These are phyloP conservation scores for Leptinotarsa juncta DNA, from an alignment of 2,888 invertebrate genomes.

Conservation along the genomic window DNA sequence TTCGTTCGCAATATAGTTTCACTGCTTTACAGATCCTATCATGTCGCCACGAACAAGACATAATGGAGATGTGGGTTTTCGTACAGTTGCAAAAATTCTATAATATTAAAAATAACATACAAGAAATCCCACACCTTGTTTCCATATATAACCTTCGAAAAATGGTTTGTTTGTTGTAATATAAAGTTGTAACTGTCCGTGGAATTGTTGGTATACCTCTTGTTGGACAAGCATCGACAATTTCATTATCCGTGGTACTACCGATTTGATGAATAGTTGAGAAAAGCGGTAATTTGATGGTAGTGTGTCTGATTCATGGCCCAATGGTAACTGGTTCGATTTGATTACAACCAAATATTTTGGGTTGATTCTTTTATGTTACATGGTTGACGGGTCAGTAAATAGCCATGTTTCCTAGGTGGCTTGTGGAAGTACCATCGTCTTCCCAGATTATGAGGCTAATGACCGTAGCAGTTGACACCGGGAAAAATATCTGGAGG, in stretches of 20 bases:
- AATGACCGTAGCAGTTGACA: too few relatives aligned
- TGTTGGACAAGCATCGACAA: conserved; percentile 8
- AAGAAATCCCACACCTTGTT: conserved; percentile 17
- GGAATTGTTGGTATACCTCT: not conserved
- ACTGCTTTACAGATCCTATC: conserved; percentile 24
- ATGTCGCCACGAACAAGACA: conserved; percentile 23
- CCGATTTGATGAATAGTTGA: not conserved
- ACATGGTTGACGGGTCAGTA: too few relatives aligned
- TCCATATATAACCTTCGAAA: conserved; percentile 6
- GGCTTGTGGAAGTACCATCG: too few relatives aligned
- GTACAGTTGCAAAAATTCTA: conserved; percentile 23
- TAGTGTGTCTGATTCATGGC: too few relatives aligned
- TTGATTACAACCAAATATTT: too few relatives aligned
- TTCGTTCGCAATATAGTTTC: conserved; percentile 6
- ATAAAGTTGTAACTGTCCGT: not conserved
- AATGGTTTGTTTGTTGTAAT: conserved; percentile 2
- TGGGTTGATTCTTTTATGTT: too few relatives aligned
- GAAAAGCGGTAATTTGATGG: not conserved
- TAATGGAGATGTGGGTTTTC: conserved; percentile 31
- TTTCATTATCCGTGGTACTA: not conserved
- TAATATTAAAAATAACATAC: conserved; percentile 1
- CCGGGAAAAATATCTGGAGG: too few relatives aligned
- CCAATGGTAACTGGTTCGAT: too few relatives aligned
- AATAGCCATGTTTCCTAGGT: too few relatives aligned
- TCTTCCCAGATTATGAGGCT: too few relatives aligned